Evolutionary conservation across 2,888 invertebrate genomes (phyloP), one percentile per base, ranked within the genome.

Genomic region (Doris montereyensis): DNA sequence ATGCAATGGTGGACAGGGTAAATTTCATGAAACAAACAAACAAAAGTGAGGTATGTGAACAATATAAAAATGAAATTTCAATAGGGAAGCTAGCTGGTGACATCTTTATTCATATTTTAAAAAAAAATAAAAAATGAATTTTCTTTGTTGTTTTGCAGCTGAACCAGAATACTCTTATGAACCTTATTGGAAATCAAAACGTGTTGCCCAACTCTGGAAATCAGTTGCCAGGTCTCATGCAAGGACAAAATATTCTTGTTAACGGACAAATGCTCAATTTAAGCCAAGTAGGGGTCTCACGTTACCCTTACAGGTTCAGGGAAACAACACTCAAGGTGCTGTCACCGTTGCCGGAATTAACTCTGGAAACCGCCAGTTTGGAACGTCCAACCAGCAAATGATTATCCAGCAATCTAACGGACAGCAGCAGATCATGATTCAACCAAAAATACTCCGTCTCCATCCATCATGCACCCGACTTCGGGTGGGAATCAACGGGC

Each of bases 211-310:
- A 58, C 35, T n/a, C 67, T 32, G 58, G 24, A 2, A 68, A 68
- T 65, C 78, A 78, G 72, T 67, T 78, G 21, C 28, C 78, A 21
- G 76, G 76, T 1, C 76, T 79, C n/a, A 60, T 79, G 0, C 65
- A 75, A 26, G 79, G 79, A 21, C 79, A 76, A 60, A 76, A 71
- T 28, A 76, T 79, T 21, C 60, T 76, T 5, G 75, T 79, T 67
- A 79, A 76, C 62, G 79, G 79, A 30, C 79, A 79, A 26, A 58
- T 79, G 28, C 24, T 79, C 0, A 79, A 58, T 10, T 4, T 79
- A n/a, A 60, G 76, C 21, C 79, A 76, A 65, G 30, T 79, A 24
- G 72, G 79, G 75, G 79, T 28, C 32, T 76, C 13, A 21, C 70
- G 0, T 24, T 68, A 24, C 67, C 74, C 60, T 1, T 30, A 17